Evolutionary conservation across 2,113 vertebrate species (phyloP), one percentile per base, ranked within the genome.

Genomic region (Pterocles burchelli): DNA sequence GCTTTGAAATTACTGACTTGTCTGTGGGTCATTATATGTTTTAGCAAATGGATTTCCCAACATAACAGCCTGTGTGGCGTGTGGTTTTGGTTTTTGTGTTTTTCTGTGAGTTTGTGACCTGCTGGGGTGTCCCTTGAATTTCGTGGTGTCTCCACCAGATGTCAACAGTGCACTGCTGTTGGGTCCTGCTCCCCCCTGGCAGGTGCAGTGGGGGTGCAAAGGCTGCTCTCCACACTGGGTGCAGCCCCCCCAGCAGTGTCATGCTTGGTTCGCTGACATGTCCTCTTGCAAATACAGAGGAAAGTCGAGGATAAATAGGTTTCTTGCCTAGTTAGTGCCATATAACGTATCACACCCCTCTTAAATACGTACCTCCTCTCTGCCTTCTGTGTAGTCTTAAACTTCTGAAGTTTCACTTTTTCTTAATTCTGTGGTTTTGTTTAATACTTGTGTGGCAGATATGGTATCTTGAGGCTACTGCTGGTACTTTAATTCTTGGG

Each of bases 81-180:
- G 52, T 75, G 28, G 25, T 18, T 77, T 54, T 16, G 49, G 16
- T 25, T 31, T n/a, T 74, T 73, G 51, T 52, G 9, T 15, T 36
- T 57, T 67, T 26, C 28, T 24, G 41, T 10, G 14, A 25, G 31
- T 1, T 33, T n/a, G 62, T 46, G 21, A 38, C 33, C 29, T 67
- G 52, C 4, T n/a, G 65, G 43, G 17, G 15, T 45, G 73, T 89
- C 89, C 38, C 76, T 66, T 83, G 49, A 85, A 24, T 85, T 89
- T 43, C 73, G 0, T 65, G 77, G 17, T 67, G 48, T 96, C 89
- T 97, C 96, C 96, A 97, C 6, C 94, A 97, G 96, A 78, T 96
- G 96, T 95, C 96, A 84, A 95, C 86, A 90, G 95, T n/a, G 94
- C 86, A 8, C 96, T 87, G 41, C 7, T 48, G 22, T 7, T 24